phyloP scores from a whole-genome alignment of 2,113 vertebrate genomes.

The Andinoacara biseriatus region DNA sequence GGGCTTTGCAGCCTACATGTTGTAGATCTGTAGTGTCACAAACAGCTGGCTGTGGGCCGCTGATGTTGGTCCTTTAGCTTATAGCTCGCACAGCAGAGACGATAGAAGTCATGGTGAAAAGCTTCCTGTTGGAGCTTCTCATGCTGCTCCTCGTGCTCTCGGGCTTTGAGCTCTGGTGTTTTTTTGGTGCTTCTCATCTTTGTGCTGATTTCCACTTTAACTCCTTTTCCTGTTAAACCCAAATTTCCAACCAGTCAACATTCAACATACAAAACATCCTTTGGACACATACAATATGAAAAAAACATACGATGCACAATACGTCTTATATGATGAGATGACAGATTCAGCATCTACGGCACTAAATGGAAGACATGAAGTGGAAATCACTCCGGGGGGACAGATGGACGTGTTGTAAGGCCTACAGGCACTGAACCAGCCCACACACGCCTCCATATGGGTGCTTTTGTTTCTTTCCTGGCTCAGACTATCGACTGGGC shows the following conservation, averaged over 20 bases:
- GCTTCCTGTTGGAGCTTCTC: background rate
- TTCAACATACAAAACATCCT: too few species aligned
- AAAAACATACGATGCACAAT: too few species aligned
- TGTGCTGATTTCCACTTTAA: too few species aligned
- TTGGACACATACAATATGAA: too few species aligned
- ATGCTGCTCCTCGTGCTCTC: background rate
- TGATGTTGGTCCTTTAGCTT: background rate
- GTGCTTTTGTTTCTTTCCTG: conserved; percentile 32
- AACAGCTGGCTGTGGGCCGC: background rate
- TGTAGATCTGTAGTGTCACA: background rate
- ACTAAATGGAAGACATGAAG: background rate
- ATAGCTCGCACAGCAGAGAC: too few species aligned
- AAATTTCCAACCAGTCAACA: too few species aligned
- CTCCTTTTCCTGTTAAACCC: too few species aligned
- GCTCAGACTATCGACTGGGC: conserved; percentile 64
- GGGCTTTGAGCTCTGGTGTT: background rate
- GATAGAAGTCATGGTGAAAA: too few species aligned
- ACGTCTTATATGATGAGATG: background rate
- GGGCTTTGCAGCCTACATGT: too few species aligned
- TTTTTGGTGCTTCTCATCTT: background rate
- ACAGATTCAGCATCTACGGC: background rate
- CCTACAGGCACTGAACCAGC: conserved; percentile 4
- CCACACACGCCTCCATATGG: background rate
- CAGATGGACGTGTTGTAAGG: conserved; percentile 22
- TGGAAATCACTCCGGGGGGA: background rate